Conservation (phyloP, 2,113 vertebrate species). For the Herpailurus yagouaroundi region DNA sequence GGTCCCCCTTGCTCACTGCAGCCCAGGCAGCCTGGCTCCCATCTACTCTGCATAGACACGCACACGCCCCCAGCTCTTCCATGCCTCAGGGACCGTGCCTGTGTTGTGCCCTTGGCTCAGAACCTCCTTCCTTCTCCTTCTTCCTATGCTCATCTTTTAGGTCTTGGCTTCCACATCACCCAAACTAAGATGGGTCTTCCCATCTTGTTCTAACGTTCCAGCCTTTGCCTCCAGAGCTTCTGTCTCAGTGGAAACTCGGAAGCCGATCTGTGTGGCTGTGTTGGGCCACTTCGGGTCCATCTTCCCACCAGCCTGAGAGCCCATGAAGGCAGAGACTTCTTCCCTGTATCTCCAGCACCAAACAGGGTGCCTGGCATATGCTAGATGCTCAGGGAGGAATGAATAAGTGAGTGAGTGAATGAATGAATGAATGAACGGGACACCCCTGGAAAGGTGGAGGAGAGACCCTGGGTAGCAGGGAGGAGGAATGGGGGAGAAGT, state of each 20-base stretch:
- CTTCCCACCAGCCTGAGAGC: neutral
- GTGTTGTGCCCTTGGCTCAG: neutral
- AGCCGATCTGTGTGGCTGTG: neutral
- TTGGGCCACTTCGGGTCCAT: neutral
- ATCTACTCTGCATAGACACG: neutral
- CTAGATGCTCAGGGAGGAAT: neutral
- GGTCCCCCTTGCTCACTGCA: neutral
- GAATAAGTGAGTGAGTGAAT: neutral
- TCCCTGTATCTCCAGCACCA: neutral
- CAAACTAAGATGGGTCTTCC: neutral
- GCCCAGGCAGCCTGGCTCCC: rapidly evolving
- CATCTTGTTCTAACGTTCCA: neutral
- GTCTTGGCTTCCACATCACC: neutral
- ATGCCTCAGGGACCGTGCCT: too few species aligned
- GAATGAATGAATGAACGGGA: neutral
- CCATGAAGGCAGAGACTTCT: neutral
- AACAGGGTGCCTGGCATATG: neutral
- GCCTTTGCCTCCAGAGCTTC: neutral
- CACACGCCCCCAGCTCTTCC: too few species aligned
- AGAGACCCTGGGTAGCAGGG: neutral
- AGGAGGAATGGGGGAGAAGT: neutral
- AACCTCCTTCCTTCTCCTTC: neutral
- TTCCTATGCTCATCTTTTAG: neutral
- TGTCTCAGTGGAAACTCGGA: neutral
- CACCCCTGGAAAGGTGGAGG: neutral